These are phyloP conservation scores for Stratiolaelaps scimitus DNA, from an alignment of 1,140 invertebrate species.

Conservation along the genomic window DNA sequence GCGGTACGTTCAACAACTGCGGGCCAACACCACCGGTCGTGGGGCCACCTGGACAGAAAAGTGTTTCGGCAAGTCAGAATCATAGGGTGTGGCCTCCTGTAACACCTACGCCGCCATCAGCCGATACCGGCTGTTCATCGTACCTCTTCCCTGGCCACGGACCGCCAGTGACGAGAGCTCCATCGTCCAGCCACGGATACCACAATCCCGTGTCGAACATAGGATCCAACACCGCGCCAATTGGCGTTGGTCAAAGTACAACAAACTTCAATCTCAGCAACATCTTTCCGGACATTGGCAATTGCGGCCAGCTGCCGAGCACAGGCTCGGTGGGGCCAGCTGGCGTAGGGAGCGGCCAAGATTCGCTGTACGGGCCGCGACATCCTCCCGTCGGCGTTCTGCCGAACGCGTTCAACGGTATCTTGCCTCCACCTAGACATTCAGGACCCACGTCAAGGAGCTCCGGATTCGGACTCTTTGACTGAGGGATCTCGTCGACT, in stretches of 20 bases:
- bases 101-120: slow-evolving; percentile 1
- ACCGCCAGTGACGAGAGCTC: no score
- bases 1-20: slow-evolving; percentile 9
- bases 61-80: not conserved
- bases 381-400: no score
- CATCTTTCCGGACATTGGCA: slow-evolving; percentile 10
- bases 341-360: no score
- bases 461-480: slow-evolving; percentile 9
- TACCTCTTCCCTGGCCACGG: not conserved
- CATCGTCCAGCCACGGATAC: not conserved
- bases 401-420: slow-evolving; percentile 1
- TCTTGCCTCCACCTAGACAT: slow-evolving; percentile 9
- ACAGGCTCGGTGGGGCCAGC: no score
- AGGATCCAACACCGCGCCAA: no score
- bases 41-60: not conserved
- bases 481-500: not conserved
- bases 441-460: slow-evolving; percentile 20
- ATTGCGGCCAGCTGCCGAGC: not conserved
- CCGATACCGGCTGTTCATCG: slow-evolving; percentile 2
- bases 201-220: not conserved
- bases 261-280: slow-evolving; percentile 22
- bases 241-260: not conserved
- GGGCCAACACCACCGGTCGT: not conserved
- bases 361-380: no score
- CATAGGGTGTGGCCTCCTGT: slow-evolving; percentile 20